phyloP scores from a whole-genome alignment of 2,888 invertebrate species.

The Drosophila ezoana region DNA sequence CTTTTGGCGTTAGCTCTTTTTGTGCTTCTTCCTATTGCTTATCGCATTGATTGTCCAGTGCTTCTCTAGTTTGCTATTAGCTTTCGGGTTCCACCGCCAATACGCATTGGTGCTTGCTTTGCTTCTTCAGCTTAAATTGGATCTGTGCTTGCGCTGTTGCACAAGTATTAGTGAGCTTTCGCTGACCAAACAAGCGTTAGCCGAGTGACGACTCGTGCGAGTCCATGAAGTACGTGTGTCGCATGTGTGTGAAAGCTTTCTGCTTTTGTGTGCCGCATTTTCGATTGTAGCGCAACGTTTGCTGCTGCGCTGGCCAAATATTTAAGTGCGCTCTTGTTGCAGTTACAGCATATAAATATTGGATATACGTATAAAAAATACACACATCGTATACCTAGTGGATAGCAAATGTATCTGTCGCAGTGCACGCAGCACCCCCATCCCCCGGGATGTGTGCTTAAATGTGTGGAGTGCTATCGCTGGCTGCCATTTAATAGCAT shows the following conservation, averaged over 20 bases:
- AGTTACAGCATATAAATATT: conserved; percentile 73
- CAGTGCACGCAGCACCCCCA: background rate
- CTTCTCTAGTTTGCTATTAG: too few species aligned
- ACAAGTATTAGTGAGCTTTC: conserved; percentile 4
- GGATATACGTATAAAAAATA: conserved; percentile 43
- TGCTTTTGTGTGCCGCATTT: conserved; percentile 1
- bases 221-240: background rate
- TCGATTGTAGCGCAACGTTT: conserved; percentile 20
- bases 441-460: background rate
- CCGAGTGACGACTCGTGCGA: background rate
- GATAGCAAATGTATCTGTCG: conserved; percentile 51
- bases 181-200: background rate
- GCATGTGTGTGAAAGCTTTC: conserved; percentile 9
- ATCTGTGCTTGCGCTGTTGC: background rate
- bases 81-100: too few species aligned
- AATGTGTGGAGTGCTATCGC: conserved; percentile 35
- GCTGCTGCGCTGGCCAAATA: conserved; percentile 22
- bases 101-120: background rate
- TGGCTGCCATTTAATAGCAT: conserved; percentile 78
- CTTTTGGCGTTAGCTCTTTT: too few species aligned
- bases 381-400: conserved; percentile 10
- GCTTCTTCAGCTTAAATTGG: background rate
- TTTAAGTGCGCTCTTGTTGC: conserved; percentile 25
- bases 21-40: too few species aligned
- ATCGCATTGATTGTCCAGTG: too few species aligned